These are phyloP conservation scores for Chanos chanos DNA, from an alignment of 2,797 vertebrate species.

Conservation along the genomic window DNA sequence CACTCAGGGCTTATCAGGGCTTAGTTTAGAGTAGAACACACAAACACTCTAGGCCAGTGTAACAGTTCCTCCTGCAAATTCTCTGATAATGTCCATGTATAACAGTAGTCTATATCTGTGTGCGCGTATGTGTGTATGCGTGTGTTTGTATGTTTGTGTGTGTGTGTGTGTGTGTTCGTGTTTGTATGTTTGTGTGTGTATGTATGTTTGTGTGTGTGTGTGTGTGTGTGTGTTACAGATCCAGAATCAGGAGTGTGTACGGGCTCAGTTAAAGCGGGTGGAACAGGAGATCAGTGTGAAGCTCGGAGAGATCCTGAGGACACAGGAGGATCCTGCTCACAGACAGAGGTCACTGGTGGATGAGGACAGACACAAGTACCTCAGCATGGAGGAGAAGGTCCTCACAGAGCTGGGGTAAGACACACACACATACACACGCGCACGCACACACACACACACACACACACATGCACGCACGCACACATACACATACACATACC, in stretches of 20 bases:
- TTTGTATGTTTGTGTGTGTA: neutral
- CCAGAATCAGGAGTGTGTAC: slow-evolving; percentile 92
- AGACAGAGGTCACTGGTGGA: slow-evolving; percentile 89
- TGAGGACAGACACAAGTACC: slow-evolving; percentile 90
- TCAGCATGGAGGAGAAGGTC: slow-evolving; percentile 84
- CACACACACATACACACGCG: neutral
- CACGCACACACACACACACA: too few species aligned
- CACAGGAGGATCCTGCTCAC: slow-evolving; percentile 87
- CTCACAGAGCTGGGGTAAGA: slow-evolving; percentile 82
- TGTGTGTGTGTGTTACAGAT: slow-evolving; percentile 68
- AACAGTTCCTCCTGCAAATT: too few species aligned
- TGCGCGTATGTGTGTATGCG: too few species aligned
- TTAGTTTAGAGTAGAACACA: too few species aligned
- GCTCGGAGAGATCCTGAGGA: slow-evolving; percentile 80
- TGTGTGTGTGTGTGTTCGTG: neutral
- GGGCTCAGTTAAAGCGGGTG: slow-evolving; percentile 85
- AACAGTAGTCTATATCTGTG: too few species aligned
- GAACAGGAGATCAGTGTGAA: slow-evolving; percentile 89
- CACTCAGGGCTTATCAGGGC: too few species aligned
- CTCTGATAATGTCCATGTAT: too few species aligned
- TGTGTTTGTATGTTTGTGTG: too few species aligned
- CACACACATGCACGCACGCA: neutral
- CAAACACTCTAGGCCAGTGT: too few species aligned
- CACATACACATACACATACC: neutral
- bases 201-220: slow-evolving; percentile 10